Evolutionary conservation across 2,797 vertebrate genomes (phyloP).

Genomic region (Helarctos malayanus): DNA sequence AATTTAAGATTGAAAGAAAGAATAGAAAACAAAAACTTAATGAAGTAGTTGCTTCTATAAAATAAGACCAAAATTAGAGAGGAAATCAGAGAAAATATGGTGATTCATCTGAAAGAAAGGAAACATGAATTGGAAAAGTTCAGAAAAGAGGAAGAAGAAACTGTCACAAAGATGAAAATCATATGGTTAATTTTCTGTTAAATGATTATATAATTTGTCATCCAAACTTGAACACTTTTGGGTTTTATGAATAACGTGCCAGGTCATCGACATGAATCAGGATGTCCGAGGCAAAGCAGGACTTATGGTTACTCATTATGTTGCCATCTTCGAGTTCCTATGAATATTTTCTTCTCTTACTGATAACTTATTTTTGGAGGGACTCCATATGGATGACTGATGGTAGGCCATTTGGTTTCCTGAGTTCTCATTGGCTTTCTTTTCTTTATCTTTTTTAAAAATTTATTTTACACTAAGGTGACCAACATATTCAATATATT

Average conservation of each 20-base stretch:
- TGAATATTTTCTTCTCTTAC: slow-evolving; percentile 20
- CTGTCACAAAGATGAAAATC: neutral
- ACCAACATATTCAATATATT: slow-evolving; percentile 22
- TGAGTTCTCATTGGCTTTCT: neutral
- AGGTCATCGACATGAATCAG: neutral
- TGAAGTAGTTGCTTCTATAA: neutral
- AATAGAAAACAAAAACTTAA: neutral
- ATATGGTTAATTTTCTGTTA: neutral
- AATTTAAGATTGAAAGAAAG: neutral
- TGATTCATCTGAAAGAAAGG: slow-evolving; percentile 3
- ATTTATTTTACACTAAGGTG: neutral
- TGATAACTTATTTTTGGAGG: neutral
- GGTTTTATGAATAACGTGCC: neutral
- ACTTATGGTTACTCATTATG: neutral
- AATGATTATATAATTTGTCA: neutral
- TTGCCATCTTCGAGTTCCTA: neutral
- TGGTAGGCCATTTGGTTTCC: neutral
- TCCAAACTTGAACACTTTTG: neutral
- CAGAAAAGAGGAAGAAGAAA: neutral
- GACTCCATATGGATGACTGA: neutral
- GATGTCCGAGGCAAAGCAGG: neutral
- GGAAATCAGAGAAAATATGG: neutral
- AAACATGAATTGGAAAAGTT: neutral
- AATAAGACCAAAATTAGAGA: neutral
- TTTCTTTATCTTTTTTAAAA: neutral